phyloP scores from a whole-genome alignment of 2,797 vertebrate genomes.

The Ceyx erithaca region DNA sequence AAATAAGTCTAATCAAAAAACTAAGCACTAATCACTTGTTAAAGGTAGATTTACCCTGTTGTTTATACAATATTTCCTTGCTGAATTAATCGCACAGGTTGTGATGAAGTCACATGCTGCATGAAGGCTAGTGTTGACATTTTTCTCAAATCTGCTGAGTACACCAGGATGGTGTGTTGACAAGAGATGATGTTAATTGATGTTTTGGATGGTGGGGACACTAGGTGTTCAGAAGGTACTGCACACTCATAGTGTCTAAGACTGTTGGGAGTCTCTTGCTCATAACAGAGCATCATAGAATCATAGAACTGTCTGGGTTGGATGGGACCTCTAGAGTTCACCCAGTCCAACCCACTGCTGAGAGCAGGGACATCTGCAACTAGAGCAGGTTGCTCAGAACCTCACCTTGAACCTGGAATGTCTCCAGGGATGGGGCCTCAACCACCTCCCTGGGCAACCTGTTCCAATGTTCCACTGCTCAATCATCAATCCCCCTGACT shows the following conservation, averaged over 20 bases:
- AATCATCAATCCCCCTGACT: neutral
- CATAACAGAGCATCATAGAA: neutral
- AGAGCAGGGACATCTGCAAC: no score
- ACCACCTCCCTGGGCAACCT: no score
- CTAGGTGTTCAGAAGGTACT: neutral
- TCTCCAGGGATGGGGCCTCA: no score
- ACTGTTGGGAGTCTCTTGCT: neutral
- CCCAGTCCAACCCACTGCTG: no score
- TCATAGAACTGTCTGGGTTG: no score
- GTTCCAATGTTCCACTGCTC: no score
- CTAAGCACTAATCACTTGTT: neutral
- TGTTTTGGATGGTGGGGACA: neutral
- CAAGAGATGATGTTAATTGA: neutral
- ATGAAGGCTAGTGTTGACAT: rapidly evolving
- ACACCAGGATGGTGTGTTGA: neutral
- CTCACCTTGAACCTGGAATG: no score
- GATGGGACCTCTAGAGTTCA: no score
- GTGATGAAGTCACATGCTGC: neutral
- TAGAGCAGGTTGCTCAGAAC: no score
- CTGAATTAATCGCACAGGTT: neutral
- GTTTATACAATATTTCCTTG: neutral
- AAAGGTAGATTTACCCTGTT: neutral
- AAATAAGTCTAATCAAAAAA: constrained; percentile 4
- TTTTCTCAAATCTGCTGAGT: neutral
- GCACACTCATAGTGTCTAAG: neutral